A percentile compares a stretch with the other conserved stretches of the same genome.
Conservation (phyloP, 2,113 vertebrate species). For the Neoarius graeffei region DNA sequence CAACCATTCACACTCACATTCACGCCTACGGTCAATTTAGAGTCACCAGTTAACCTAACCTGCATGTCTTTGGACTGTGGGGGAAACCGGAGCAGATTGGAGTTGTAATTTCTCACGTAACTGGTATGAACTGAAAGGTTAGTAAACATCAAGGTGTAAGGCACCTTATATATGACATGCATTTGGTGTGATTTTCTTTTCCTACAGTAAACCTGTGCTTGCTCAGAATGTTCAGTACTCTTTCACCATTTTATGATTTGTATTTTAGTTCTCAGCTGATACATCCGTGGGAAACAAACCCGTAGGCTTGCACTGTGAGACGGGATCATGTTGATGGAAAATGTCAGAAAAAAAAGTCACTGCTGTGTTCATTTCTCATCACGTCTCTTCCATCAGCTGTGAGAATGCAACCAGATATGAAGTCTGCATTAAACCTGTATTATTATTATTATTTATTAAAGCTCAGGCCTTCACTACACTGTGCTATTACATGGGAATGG, state of each 20-base stretch:
- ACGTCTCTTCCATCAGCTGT: not conserved
- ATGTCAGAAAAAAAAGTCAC: not conserved
- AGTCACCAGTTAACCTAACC: no score
- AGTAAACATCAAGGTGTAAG: not conserved
- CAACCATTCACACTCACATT: no score
- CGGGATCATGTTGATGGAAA: not conserved
- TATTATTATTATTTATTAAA: constrained; percentile 25
- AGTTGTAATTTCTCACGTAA: not conserved
- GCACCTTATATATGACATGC: not conserved
- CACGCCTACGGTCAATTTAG: no score
- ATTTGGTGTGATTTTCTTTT: not conserved
- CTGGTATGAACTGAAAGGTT: not conserved
- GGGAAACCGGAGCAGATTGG: no score
- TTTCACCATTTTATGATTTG: not conserved
- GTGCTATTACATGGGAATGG: not conserved
- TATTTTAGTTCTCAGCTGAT: not conserved
- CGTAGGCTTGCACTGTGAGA: not conserved
- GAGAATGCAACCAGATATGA: not conserved
- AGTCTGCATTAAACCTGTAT: not conserved
- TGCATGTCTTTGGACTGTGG: no score
- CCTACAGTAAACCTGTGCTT: not conserved
- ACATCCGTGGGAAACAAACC: not conserved
- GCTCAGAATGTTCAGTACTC: not conserved
- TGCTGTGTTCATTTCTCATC: not conserved
- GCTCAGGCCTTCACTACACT: not conserved